Percentiles rank a stretch among this genome's conserved stretches.
These are phyloP conservation scores for Pantherophis alleghaniensis DNA, from an alignment of 2,797 vertebrate genomes.

Conservation along the genomic window DNA sequence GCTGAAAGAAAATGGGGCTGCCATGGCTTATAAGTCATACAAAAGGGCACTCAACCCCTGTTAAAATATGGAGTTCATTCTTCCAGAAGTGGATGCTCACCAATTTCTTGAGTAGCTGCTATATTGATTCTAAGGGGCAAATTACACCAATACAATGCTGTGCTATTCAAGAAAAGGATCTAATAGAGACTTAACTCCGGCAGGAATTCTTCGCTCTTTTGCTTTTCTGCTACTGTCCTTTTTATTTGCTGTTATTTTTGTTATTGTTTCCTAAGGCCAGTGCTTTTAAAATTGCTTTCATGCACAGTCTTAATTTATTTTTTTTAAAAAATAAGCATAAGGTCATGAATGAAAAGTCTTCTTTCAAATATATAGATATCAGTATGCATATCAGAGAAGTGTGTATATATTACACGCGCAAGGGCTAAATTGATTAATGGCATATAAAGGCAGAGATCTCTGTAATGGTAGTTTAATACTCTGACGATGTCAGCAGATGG, in stretches of 20 bases:
- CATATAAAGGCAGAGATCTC: too few relatives aligned
- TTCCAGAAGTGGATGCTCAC: background rate
- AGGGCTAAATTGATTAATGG: too few relatives aligned
- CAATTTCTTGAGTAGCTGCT: background rate
- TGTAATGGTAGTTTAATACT: too few relatives aligned
- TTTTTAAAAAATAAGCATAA: slow-evolving; percentile 53
- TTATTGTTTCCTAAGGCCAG: background rate
- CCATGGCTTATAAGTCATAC: background rate
- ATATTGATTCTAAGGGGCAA: background rate
- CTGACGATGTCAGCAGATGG: too few relatives aligned
- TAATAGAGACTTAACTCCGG: slow-evolving; percentile 22
- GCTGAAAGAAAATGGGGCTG: background rate
- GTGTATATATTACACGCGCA: too few relatives aligned
- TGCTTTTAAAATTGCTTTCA: slow-evolving; percentile 44
- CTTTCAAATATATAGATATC: slow-evolving; percentile 7
- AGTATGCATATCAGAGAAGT: background rate
- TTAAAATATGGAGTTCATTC: background rate
- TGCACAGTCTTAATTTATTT: slow-evolving; percentile 36
- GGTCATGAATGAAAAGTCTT: slow-evolving; percentile 4
- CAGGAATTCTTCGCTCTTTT: slow-evolving; percentile 28
- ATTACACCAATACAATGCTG: background rate
- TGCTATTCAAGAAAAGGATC: slow-evolving; percentile 27
- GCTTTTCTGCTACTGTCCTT: background rate
- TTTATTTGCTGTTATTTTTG: slow-evolving; percentile 15
- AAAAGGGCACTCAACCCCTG: background rate